Percentiles rank a stretch among this genome's conserved stretches.
These are phyloP conservation scores for Sebastes iracundus DNA, from an alignment of 2,797 vertebrate species.

Conservation along the genomic window DNA sequence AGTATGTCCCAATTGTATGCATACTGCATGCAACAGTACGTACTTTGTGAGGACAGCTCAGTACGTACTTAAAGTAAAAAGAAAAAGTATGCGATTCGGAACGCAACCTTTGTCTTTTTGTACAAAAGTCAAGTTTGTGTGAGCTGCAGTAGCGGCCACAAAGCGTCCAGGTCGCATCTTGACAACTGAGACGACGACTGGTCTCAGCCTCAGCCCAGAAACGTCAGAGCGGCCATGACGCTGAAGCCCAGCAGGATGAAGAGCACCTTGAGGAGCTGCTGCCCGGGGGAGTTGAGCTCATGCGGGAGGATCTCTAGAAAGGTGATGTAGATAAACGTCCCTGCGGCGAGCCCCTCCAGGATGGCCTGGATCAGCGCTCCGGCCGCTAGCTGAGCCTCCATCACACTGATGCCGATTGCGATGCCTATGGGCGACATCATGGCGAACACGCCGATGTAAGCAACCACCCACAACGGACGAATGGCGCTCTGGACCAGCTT, in stretches of 20 bases:
- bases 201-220: conserved; percentile 83
- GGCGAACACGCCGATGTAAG: conserved; percentile 86
- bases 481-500: conserved; percentile 86
- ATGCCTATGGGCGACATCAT: conserved; percentile 90
- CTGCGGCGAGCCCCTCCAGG: conserved; percentile 88
- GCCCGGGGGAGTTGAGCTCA: conserved; percentile 86
- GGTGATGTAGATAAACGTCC: conserved; percentile 92
- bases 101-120: background rate
- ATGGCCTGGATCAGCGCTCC: conserved; percentile 84
- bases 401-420: conserved; percentile 84
- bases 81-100: too few relatives aligned
- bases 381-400: conserved; percentile 71
- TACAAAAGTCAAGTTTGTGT: background rate
- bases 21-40: too few relatives aligned
- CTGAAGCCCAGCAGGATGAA: conserved; percentile 89
- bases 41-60: too few relatives aligned
- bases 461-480: conserved; percentile 72
- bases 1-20: too few relatives aligned
- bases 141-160: background rate
- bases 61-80: too few relatives aligned
- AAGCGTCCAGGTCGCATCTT: background rate
- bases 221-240: conserved; percentile 86
- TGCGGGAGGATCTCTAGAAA: conserved; percentile 93
- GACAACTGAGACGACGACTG: background rate
- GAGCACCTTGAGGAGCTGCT: conserved; percentile 87